These are phyloP conservation scores for Saxidomus purpurata DNA, from an alignment of 1,140 invertebrate species.

Conservation along the genomic window DNA sequence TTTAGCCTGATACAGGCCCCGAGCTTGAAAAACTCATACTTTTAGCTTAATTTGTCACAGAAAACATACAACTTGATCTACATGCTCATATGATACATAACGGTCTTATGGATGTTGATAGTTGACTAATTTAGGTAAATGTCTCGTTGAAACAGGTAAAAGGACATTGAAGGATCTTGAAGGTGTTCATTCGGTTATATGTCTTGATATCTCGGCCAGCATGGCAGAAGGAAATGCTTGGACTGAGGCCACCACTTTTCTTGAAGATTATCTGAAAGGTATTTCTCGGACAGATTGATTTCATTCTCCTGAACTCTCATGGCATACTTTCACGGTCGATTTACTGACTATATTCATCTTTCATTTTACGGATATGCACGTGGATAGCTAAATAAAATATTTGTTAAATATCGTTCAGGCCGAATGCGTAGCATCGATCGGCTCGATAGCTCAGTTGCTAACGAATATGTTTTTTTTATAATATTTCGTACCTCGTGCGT, in stretches of 20 bases:
- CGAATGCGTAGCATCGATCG: neutral
- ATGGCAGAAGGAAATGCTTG: slow-evolving; percentile 31
- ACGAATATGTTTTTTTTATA: neutral
- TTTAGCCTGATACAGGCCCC: too few species aligned
- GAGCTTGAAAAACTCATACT: too few species aligned
- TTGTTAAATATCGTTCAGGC: neutral
- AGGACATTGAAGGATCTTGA: neutral
- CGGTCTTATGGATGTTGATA: too few species aligned
- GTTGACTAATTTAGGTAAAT: too few species aligned
- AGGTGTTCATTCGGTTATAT: slow-evolving; percentile 41
- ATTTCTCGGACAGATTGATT: neutral
- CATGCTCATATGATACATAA: too few species aligned
- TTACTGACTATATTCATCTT: neutral
- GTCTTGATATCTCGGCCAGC: slow-evolving; percentile 50
- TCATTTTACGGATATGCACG: too few species aligned
- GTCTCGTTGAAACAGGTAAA: neutral
- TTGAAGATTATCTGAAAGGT: slow-evolving; percentile 5
- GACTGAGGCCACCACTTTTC: slow-evolving; percentile 28
- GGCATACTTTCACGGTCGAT: too few species aligned
- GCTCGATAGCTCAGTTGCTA: neutral
- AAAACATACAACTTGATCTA: too few species aligned
- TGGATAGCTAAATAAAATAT: too few species aligned
- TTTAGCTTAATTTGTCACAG: too few species aligned
- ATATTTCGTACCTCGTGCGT: too few species aligned
- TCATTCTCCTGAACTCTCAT: too few species aligned